phyloP scores from a whole-genome alignment of 2,113 vertebrate genomes.

The Stegostoma tigrinum region DNA sequence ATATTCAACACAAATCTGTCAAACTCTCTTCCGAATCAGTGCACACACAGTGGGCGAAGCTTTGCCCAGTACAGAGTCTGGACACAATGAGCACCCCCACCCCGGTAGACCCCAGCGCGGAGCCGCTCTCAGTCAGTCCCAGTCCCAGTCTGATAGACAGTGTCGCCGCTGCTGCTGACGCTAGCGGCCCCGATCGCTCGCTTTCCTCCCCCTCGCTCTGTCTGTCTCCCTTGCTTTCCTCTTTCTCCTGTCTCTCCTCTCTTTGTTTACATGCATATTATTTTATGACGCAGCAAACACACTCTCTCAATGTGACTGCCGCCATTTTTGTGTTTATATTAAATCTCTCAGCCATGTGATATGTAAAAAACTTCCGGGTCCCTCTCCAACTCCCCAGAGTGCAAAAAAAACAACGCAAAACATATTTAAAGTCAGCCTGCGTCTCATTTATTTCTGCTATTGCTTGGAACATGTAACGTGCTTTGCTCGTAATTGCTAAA shows the following conservation, averaged over 20 bases:
- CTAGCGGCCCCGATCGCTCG: not conserved
- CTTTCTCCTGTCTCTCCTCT: slow-evolving; percentile 43
- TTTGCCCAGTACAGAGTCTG: not conserved
- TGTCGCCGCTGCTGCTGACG: not conserved
- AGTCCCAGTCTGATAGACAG: not conserved
- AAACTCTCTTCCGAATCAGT: not conserved
- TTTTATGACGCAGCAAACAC: slow-evolving; percentile 83
- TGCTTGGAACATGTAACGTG: not conserved
- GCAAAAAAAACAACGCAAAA: not conserved
- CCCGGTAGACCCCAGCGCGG: not conserved
- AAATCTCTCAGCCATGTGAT: slow-evolving; percentile 80
- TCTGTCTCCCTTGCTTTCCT: slow-evolving; percentile 45
- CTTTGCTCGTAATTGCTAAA: not conserved
- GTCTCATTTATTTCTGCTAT: not conserved
- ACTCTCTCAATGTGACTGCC: slow-evolving; percentile 77
- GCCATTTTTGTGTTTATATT: slow-evolving; percentile 91
- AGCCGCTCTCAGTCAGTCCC: not conserved
- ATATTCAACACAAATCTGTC: not conserved
- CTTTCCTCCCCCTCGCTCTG: not conserved
- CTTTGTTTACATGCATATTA: slow-evolving; percentile 69
- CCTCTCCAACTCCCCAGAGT: slow-evolving; percentile 41
- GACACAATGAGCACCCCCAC: not conserved
- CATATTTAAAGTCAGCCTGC: not conserved
- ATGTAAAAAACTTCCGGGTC: slow-evolving; percentile 59
- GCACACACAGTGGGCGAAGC: not conserved